Evolutionary conservation across 2,888 invertebrate genomes (phyloP).

Genomic region (Plebejus argus): DNA sequence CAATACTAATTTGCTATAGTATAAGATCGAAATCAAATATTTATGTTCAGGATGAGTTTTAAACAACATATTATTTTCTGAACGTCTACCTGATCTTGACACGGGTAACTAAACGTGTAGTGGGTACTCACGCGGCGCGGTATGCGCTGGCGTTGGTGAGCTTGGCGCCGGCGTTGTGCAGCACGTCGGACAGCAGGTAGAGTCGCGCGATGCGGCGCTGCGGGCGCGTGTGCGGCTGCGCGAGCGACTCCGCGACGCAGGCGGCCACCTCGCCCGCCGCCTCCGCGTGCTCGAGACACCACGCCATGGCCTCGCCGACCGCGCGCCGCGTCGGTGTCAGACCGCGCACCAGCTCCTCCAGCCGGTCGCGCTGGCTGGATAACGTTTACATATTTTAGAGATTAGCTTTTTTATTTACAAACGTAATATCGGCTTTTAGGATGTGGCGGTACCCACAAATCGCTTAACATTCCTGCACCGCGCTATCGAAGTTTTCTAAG

Average conservation of each 20-base stretch:
- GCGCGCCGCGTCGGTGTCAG: conserved; percentile 89
- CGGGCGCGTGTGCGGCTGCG: conserved; percentile 83
- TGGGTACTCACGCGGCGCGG: conserved; percentile 86
- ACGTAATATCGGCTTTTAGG: too few relatives aligned
- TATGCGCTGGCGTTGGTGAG: conserved; percentile 97
- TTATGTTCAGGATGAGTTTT: too few relatives aligned
- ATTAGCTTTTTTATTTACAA: too few relatives aligned
- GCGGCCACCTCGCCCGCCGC: conserved; percentile 97
- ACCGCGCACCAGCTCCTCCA: conserved; percentile 94
- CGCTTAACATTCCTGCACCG: too few relatives aligned
- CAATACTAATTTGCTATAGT: too few relatives aligned
- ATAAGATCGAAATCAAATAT: too few relatives aligned
- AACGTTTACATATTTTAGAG: not conserved
- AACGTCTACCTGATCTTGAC: not conserved
- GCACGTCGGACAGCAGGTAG: conserved; percentile 97
- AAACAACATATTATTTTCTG: too few relatives aligned
- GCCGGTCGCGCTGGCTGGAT: conserved; percentile 91
- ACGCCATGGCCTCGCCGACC: conserved; percentile 98
- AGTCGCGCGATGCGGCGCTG: conserved; percentile 95
- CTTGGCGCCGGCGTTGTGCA: conserved; percentile 98
- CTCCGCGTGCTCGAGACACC: conserved; percentile 99
- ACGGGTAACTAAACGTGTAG: not conserved
- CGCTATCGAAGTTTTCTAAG: too few relatives aligned
- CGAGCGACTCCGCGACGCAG: conserved; percentile 93
- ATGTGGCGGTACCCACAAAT: too few relatives aligned